phyloP scores from a whole-genome alignment of 2,888 invertebrate genomes.

The Xanthorhoe spadicearia region DNA sequence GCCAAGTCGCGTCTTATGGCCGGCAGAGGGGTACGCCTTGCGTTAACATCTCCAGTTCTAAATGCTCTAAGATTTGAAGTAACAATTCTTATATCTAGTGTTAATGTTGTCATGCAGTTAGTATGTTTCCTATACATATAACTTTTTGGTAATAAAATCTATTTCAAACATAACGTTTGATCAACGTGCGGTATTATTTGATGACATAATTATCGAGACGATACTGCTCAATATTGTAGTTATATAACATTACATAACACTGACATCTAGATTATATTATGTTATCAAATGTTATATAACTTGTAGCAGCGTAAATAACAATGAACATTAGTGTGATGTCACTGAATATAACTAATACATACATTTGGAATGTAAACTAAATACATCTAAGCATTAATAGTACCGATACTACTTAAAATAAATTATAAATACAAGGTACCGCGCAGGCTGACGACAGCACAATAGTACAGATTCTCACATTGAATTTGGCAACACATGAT shows the following conservation, averaged over 20 bases:
- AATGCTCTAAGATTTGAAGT: too few species aligned
- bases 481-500: constrained; percentile 60
- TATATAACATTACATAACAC: not conserved
- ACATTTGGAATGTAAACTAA: constrained; percentile 77
- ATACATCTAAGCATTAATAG: constrained; percentile 72
- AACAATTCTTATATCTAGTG: constrained; percentile 63
- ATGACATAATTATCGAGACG: constrained; percentile 33
- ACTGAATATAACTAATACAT: constrained; percentile 47
- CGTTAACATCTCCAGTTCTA: too few species aligned
- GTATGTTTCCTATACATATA: constrained; percentile 61
- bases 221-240: not conserved
- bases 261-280: not conserved
- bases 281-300: not conserved
- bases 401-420: constrained; percentile 79
- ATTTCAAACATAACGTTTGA: constrained; percentile 61
- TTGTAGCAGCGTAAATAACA: constrained; percentile 26
- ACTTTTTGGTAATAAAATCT: constrained; percentile 67
- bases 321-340: constrained; percentile 59
- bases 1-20: too few species aligned
- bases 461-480: constrained; percentile 43
- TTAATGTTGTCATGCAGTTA: constrained; percentile 75
- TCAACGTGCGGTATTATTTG: constrained; percentile 31
- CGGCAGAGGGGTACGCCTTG: too few species aligned
- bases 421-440: constrained; percentile 62
- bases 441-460: constrained; percentile 31